Evolutionary conservation across 2,888 invertebrate genomes (phyloP).

Genomic region (Oscheius sp.): DNA sequence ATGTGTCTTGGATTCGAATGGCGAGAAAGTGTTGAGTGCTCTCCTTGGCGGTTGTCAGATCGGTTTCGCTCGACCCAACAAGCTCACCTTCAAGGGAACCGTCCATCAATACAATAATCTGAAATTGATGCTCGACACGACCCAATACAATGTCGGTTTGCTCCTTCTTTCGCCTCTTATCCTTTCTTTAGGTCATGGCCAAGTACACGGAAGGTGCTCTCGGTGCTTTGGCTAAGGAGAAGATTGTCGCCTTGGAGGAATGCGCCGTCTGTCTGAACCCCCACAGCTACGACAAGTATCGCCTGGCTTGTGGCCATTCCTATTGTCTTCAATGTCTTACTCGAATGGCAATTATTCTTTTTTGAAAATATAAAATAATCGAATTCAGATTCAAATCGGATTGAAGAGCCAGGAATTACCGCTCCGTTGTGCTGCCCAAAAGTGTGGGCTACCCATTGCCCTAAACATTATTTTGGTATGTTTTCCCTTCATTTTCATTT

Average conservation of each 20-base stretch:
- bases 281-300: neutral
- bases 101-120: conserved; percentile 23
- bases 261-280: conserved; percentile 17
- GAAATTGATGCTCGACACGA: conserved; percentile 4
- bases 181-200: neutral
- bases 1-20: conserved; percentile 6
- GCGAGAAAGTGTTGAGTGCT: neutral
- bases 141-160: conserved; percentile 3
- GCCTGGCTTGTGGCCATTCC: conserved; percentile 13
- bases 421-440: neutral
- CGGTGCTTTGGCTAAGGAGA: neutral
- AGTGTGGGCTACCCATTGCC: neutral
- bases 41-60: conserved; percentile 7
- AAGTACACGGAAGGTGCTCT: neutral
- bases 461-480: conserved; percentile 7
- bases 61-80: neutral
- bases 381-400: neutral
- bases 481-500: neutral
- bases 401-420: neutral
- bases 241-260: neutral
- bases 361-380: neutral
- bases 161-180: neutral
- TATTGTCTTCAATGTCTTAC: conserved; percentile 27
- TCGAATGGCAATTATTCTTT: neutral
- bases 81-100: conserved; percentile 1